Base-by-base conservation (phyloP, 2,797 vertebrate genomes). In the Hyperoplus immaculatus region DNA sequence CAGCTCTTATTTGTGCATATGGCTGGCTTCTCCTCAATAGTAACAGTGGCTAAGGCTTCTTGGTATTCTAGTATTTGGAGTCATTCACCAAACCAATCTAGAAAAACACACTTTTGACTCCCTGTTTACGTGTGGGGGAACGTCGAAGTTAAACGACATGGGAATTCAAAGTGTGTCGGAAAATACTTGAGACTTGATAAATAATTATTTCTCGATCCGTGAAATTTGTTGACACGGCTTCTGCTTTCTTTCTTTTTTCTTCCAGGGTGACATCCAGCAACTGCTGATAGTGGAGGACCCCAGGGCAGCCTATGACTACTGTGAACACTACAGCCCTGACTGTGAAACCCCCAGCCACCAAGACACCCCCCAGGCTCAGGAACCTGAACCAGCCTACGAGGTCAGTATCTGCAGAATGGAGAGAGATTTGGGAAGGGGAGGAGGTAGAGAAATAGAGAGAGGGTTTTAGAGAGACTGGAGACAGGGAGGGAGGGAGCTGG, bases 261-360 rank as follows among this genome's bases (percentile, higher is more conserved):
- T 93, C n/a, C 89, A 99, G 98, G 98, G 98, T 46, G 98, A 99
- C 82, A 98, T 99, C 94, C 98, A 99, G 89, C 98, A 99, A 90
- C 92, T 99, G 83, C 87, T 99, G 90, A 97, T 99, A 79, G 93
- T 96, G 77, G 95, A 94, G 7, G 98, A 99, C 90, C 96, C 98
- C 77, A 96, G 96, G 78, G 98, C 97, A 65, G 98, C 98, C 0
- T 93, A 96, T 55, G 98, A 99, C 94, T 99, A 99, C 93, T 99
- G 98, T 93, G 98, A 99, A 92, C 97, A 98, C 94, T 99, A 97
- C 79, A 99, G 97, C 87, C 98, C 97, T 0, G 97, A 99, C 95
- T 99, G 98, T 94, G 97, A 97, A 91, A 96, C 95, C 59, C 96
- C 97, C 74, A 91, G 63, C 47, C 96, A 95, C 83, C 95, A 96